Evolutionary conservation across 1,140 invertebrate genomes (phyloP), one percentile per base, ranked within the genome.

Genomic region (Heliothis virescens): DNA sequence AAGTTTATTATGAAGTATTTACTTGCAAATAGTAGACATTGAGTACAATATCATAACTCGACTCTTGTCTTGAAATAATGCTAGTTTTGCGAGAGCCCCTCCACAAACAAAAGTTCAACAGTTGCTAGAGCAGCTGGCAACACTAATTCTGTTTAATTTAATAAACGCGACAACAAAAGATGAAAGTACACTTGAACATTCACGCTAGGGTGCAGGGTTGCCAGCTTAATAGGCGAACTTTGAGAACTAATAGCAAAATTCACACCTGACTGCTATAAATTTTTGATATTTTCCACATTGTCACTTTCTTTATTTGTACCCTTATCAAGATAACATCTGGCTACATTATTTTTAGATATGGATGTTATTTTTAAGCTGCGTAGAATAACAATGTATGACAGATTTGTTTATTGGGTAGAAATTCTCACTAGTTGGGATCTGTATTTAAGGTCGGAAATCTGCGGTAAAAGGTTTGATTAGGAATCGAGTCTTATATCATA

Each of bases 61-160:
- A 57, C 16, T 21, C 21, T 21, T 29, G 57, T 21, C 55, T 10
- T 65, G 34, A 65, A 67, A 48, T 48, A 21, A 48, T 48, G 34
- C 53, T 57, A 72, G 26, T 55, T 16, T 55, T 4, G 2, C 1
- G 11, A 12, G 26, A 15, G 10, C 48, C 15, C 67, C 11, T 63
- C 26, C 29, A 55, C 47, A 57, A 55, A 55, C 52, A 55, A 55
- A 57, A 57, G 69, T 57, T n/a, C 5, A 41, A 41, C 18, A 71
- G 52, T 55, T 2, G 15, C 29, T 60, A 34, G 7, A 15, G 21
- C 55, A 74, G 57, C 53, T 74, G 72, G 72, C 57, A 74, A 74
- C 57, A 74, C 57, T 72, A 47, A 62, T 74, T 74, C 55, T 73
- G 72, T 59, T 60, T 74, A 74, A 74, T 74, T 74, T 74, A 62